Evolutionary conservation across 1,140 invertebrate species (phyloP), one percentile per base, ranked within the genome.

Genomic region (Plectrocnemia conspersa): DNA sequence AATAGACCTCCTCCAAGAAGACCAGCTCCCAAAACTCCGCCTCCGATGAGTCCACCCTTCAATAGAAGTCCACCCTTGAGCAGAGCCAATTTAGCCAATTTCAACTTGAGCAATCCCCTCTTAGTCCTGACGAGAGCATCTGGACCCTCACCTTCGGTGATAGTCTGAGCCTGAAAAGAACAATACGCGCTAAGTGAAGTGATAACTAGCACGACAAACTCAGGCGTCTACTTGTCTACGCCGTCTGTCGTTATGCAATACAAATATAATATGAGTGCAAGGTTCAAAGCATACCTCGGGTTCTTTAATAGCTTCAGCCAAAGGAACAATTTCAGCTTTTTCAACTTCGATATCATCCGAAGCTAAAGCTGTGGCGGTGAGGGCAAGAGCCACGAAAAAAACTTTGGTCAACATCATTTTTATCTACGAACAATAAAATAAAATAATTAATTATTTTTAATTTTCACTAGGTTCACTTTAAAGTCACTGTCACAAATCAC

Each of bases 21-120:
- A 22, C 54, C 53, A n/a, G n/a, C 25, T 2, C 36, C 40, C 3
- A 52, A n/a, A 2, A 52, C 2, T 13, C 50, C 50, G 6, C 50
- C 50, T n/a, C 50, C 50, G 36, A 52, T 27, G 3, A 52, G 23
- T 2, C 50, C 50, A 10, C 50, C 50, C 23, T 52, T 52, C 5
- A 52, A 9, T 15, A 57, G 24, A 3, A 53, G 44, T 54, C 45
- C 45, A 18, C 49, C 49, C 33, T 59, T 59, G 19, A 60, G 35
- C 1, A 60, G 54, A 10, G 42, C 54, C n/a, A 56, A 23, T 32
- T 60, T 60, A 7, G 35, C 42, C 21, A 60, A 46, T 23, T 59
- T 59, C 47, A 59, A 24, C 38, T 59, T 59, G 19, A 60, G 38
- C 25, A 60, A 54, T 9, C 35, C 42, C 1, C 58, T 33, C 36